Evolutionary conservation across 2,797 vertebrate species (phyloP).

Genomic region (Myotis myotis): DNA sequence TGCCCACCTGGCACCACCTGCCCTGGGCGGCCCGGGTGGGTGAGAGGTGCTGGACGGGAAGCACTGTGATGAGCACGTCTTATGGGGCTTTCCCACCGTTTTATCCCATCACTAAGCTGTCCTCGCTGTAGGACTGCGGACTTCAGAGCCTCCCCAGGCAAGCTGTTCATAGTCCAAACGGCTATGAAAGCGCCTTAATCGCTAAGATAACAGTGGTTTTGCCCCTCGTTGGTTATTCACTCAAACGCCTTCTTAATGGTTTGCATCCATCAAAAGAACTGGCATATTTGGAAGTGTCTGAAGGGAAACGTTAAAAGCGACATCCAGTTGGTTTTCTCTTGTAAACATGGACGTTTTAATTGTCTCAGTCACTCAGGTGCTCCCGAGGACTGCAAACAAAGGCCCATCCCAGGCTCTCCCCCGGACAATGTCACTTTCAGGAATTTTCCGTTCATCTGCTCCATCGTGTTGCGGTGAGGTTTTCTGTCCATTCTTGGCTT

Average conservation of each 20-base stretch:
- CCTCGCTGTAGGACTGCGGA: accelerated
- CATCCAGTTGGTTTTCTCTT: not conserved
- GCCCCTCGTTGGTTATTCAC: not conserved
- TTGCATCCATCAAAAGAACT: not conserved
- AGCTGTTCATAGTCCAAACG: not conserved
- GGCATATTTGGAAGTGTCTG: not conserved
- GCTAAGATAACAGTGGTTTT: not conserved
- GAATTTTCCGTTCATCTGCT: not conserved
- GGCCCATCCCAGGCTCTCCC: not conserved
- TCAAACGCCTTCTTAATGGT: not conserved
- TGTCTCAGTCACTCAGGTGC: not conserved
- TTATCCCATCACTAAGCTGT: accelerated
- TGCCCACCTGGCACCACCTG: not conserved
- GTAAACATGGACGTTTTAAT: not conserved
- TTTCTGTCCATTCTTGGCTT: not conserved
- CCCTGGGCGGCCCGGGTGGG: not conserved
- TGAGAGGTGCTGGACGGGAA: accelerated
- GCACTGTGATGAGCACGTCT: not conserved
- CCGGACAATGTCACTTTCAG: not conserved
- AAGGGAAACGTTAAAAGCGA: not conserved
- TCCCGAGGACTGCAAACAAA: accelerated
- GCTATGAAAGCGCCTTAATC: not conserved
- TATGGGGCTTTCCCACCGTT: accelerated
- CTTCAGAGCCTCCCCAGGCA: not conserved
- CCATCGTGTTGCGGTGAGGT: not conserved